Evolutionary conservation across 2,797 vertebrate species (phyloP).

Genomic region (Uromys caudimaculatus): DNA sequence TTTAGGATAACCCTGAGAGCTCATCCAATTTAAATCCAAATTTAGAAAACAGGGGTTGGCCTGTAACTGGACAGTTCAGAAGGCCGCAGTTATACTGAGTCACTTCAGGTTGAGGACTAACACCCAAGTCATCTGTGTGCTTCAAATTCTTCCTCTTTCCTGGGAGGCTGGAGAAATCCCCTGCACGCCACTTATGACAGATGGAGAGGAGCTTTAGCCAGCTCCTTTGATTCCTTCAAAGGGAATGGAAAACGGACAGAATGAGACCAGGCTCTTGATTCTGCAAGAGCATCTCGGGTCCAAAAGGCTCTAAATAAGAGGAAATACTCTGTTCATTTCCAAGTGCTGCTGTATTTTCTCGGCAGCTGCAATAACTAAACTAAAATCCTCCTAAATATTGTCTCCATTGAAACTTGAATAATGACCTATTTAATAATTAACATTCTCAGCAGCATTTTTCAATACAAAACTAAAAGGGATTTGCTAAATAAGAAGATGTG

Average conservation of each 20-base stretch:
- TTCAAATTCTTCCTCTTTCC: constrained; percentile 41
- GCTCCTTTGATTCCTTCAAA: constrained; percentile 77
- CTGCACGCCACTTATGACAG: constrained; percentile 51
- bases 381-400: constrained; percentile 31
- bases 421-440: constrained; percentile 61
- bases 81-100: neutral
- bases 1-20: neutral
- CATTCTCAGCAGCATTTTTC: constrained; percentile 35
- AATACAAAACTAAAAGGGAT: constrained; percentile 60
- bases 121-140: neutral
- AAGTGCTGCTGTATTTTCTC: constrained; percentile 32
- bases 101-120: neutral
- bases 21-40: neutral
- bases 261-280: constrained; percentile 77
- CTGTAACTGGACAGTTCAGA: neutral
- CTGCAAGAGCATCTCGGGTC: constrained; percentile 52
- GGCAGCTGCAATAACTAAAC: constrained; percentile 54
- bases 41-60: constrained; percentile 44
- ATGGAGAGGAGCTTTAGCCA: constrained; percentile 56
- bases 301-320: constrained; percentile 67
- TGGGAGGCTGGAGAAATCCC: constrained; percentile 31
- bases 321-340: constrained; percentile 58
- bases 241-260: constrained; percentile 78
- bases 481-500: constrained; percentile 53
- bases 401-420: constrained; percentile 57